A percentile compares a stretch with the other conserved stretches of the same genome.
These are phyloP conservation scores for Aspidiotus destructor DNA, from an alignment of 2,888 invertebrate species.

Conservation along the genomic window DNA sequence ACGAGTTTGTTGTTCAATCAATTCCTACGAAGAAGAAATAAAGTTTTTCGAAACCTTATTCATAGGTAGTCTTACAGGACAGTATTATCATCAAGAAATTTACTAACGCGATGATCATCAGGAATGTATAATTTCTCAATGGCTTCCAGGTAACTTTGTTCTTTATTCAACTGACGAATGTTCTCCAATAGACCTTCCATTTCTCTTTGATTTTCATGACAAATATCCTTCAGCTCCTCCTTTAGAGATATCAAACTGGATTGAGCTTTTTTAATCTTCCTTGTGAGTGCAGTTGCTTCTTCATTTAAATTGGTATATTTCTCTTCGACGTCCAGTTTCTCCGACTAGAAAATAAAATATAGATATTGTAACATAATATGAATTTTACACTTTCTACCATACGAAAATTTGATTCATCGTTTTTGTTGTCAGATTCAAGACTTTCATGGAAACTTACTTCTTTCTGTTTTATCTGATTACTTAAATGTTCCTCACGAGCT, in stretches of 20 bases:
- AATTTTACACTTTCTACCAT: no score
- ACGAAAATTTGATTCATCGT: background rate
- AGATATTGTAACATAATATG: background rate
- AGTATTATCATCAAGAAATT: background rate
- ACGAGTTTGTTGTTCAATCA: constrained; percentile 81
- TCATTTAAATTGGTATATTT: constrained; percentile 91
- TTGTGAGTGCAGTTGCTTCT: constrained; percentile 82
- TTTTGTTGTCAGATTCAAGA: background rate
- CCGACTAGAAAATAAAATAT: constrained; percentile 51
- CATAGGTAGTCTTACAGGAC: background rate
- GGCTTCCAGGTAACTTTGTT: constrained; percentile 80
- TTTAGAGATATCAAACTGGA: constrained; percentile 76
- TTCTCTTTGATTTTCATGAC: constrained; percentile 91
- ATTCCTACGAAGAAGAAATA: constrained; percentile 49
- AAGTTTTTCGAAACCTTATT: background rate
- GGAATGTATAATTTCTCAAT: constrained; percentile 91
- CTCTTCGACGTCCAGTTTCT: constrained; percentile 86
- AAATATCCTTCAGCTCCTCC: constrained; percentile 73
- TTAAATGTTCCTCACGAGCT: constrained; percentile 67
- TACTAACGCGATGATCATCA: constrained; percentile 70
- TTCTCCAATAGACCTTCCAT: constrained; percentile 93
- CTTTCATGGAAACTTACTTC: constrained; percentile 49
- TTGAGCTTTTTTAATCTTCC: constrained; percentile 83
- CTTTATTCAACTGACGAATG: constrained; percentile 77
- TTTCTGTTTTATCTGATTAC: constrained; percentile 73